phyloP scores from a whole-genome alignment of 2,888 invertebrate genomes.

The Atethmia centrago region DNA sequence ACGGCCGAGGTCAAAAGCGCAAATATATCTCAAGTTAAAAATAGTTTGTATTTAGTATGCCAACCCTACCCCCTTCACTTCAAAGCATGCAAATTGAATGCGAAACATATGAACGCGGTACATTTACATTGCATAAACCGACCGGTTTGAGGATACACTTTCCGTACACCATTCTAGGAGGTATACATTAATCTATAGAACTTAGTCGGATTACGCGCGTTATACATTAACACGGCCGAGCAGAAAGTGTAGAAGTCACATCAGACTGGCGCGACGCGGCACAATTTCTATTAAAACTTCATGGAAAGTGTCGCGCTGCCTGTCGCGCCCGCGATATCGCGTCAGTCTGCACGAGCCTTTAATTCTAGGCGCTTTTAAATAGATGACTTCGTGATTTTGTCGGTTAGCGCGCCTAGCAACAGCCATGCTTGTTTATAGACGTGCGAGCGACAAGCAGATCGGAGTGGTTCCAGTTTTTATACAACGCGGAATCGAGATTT shows the following conservation, averaged over 20 bases:
- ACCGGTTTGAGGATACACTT: conserved; percentile 47
- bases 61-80: conserved; percentile 74
- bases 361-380: conserved; percentile 37
- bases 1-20: conserved; percentile 61
- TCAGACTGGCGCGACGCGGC: too few species aligned
- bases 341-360: too few species aligned
- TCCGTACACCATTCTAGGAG: conserved; percentile 20
- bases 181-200: conserved; percentile 54
- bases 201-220: conserved; percentile 63
- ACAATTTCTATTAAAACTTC: too few species aligned
- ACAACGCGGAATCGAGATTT: conserved; percentile 28
- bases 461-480: conserved; percentile 67
- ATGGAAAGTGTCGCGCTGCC: too few species aligned
- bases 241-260: conserved; percentile 54
- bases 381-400: conserved; percentile 60
- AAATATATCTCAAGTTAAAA: conserved; percentile 72
- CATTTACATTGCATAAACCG: conserved; percentile 68
- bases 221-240: conserved; percentile 58
- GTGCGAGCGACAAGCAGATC: conserved; percentile 72
- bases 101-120: conserved; percentile 70
- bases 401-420: conserved; percentile 74
- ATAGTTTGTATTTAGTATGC: conserved; percentile 79
- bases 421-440: conserved; percentile 66
- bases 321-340: too few species aligned
- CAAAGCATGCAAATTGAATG: conserved; percentile 78